Evolutionary conservation across 2,797 vertebrate genomes (phyloP).

Genomic region (Crocidura indochinensis): DNA sequence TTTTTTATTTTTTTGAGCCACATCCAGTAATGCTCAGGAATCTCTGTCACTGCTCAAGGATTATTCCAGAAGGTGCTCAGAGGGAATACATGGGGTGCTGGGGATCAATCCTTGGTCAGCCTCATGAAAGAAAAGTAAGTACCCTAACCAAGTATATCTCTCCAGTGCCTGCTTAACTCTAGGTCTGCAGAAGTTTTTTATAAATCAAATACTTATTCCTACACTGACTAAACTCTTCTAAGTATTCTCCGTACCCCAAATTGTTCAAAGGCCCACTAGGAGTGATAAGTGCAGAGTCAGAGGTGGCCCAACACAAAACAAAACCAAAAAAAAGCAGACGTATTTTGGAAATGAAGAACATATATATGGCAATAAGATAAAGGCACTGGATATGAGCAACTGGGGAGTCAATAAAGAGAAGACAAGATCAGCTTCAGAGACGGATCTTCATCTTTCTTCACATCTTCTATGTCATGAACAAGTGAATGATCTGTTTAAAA

Average conservation of each 20-base stretch:
- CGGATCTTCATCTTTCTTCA: not conserved
- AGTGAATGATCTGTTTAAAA: not conserved
- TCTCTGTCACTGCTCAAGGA: too few species aligned
- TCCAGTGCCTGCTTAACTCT: slow-evolving; percentile 20
- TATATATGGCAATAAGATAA: not conserved
- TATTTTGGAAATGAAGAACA: slow-evolving; percentile 3
- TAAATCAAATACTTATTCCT: slow-evolving; percentile 61
- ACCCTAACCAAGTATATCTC: too few species aligned
- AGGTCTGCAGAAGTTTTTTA: slow-evolving; percentile 50
- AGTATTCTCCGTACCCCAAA: not conserved
- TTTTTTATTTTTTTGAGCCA: not conserved
- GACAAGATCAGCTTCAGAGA: not conserved
- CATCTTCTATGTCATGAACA: not conserved
- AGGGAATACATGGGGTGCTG: too few species aligned
- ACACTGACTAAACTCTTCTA: slow-evolving; percentile 17
- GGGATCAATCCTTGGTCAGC: too few species aligned
- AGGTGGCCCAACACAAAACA: too few species aligned
- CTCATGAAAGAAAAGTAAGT: too few species aligned
- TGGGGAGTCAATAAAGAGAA: not conserved
- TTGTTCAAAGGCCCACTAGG: too few species aligned
- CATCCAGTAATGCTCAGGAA: too few species aligned
- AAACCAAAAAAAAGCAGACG: too few species aligned
- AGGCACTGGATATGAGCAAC: not conserved
- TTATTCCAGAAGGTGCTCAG: too few species aligned
- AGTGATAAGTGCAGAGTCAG: too few species aligned